Evolutionary conservation across 2,113 vertebrate species (phyloP), one percentile per base, ranked within the genome.

Genomic region (Sebastes fasciatus): DNA sequence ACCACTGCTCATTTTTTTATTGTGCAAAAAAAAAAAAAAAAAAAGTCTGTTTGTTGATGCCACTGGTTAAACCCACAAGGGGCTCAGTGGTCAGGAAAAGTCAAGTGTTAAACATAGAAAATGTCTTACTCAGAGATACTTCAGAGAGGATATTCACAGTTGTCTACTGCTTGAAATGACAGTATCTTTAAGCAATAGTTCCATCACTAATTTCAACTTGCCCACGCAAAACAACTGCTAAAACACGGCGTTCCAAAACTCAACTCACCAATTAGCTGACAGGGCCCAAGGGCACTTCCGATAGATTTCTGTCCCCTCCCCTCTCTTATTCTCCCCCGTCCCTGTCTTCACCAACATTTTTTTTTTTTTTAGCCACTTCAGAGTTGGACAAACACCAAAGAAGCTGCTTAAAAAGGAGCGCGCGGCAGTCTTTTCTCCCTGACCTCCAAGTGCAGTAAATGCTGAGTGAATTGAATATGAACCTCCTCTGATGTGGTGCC

Each of bases 401-500:
- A 87, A 82, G n/a, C 42, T 43, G 63, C 68, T 77, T 85, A 75
- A 79, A 85, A 84, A 77, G 71, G 51, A 86, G 54, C 14, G 11
- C 16, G 34, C 6, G 45, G 43, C 74, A 82, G 78, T 83, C 72
- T 81, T 77, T 74, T 86, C 86, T 78, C 63, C 48, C 86, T 90
- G 91, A 93, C 90, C 90, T 90, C 90, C 74, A 88, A 91, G 78
- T 76, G 68, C 82, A 84, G 62, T 84, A 88, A 91, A 84, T 81
- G 90, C 90, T 94, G 91, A 93, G 84, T 90, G 87, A 91, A 88
- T 91, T 90, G 85, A 93, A 93, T 82, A 88, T 83, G 90, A 92
- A 86, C 87, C 85, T 40, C 77, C 45, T 91, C 79, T 88, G 82
- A 91, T 90, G 87, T 66, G 62, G 65, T 90, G 90, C 89, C 92